A percentile compares a stretch with the other conserved stretches of the same genome.
phyloP scores from a whole-genome alignment of 2,113 vertebrate species.

The Clarias magur region DNA sequence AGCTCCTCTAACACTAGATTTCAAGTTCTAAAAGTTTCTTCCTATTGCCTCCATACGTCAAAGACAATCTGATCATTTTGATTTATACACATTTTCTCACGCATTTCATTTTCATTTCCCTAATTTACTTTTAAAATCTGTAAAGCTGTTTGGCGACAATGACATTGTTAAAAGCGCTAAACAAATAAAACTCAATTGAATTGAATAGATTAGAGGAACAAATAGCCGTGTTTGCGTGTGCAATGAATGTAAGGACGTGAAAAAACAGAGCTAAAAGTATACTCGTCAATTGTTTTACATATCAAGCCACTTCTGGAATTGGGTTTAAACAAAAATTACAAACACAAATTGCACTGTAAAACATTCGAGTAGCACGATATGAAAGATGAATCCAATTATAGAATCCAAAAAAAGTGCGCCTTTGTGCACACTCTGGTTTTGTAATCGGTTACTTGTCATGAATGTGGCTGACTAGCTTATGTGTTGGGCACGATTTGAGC shows the following conservation, averaged over 20 bases:
- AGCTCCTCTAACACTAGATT: background rate
- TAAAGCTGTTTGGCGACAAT: too few relatives aligned
- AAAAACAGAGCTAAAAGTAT: background rate
- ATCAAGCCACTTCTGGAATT: background rate
- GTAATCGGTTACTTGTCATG: background rate
- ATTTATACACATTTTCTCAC: too few relatives aligned
- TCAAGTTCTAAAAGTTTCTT: too few relatives aligned
- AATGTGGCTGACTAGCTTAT: background rate
- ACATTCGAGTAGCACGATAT: background rate
- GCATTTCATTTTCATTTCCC: too few relatives aligned
- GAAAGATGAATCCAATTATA: background rate
- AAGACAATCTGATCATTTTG: too few relatives aligned
- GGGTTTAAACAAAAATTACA: background rate
- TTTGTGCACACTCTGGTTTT: background rate
- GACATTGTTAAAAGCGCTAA: too few relatives aligned
- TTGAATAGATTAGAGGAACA: background rate
- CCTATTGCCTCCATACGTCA: too few relatives aligned
- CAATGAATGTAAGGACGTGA: background rate
- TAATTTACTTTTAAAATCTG: too few relatives aligned
- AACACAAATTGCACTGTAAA: background rate
- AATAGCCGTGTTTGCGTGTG: too few relatives aligned
- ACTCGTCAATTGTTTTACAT: background rate
- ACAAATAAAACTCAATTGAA: too few relatives aligned
- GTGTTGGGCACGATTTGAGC: background rate
- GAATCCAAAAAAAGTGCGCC: background rate